phyloP scores from a whole-genome alignment of 1,140 invertebrate genomes.

The Orchesella cincta region DNA sequence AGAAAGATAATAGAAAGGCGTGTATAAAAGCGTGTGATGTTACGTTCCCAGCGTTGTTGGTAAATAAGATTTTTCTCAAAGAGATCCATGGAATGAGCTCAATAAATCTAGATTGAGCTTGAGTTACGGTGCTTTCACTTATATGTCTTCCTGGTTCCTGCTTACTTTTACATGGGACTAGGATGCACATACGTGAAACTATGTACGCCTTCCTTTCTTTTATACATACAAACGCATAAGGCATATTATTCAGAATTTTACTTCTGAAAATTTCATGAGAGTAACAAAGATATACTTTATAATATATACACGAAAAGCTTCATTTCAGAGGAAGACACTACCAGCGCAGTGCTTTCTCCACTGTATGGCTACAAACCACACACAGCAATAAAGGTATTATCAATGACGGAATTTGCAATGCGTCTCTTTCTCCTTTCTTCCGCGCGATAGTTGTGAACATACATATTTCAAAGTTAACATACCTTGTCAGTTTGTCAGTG shows the following conservation, averaged over 20 bases:
- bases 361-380: too few species aligned
- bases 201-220: too few species aligned
- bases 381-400: background rate
- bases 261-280: too few species aligned
- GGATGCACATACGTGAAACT: too few species aligned
- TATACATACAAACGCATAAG: too few species aligned
- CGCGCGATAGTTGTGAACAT: background rate
- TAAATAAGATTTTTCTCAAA: slow-evolving; percentile 7
- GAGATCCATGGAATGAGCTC: background rate
- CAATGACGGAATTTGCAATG: background rate
- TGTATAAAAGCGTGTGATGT: background rate
- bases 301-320: background rate
- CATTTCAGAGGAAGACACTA: background rate
- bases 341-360: too few species aligned
- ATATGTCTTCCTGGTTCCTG: background rate
- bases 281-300: background rate
- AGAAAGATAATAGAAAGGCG: too few species aligned
- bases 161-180: too few species aligned
- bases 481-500: too few species aligned
- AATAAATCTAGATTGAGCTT: slow-evolving; percentile 21
- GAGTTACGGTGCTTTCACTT: slow-evolving; percentile 1
- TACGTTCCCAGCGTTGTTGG: background rate
- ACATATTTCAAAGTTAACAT: background rate
- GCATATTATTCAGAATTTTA: too few species aligned
- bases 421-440: background rate